Base-by-base conservation (phyloP, 1,140 invertebrate genomes). In the Ctenoplectra terminalis region DNA sequence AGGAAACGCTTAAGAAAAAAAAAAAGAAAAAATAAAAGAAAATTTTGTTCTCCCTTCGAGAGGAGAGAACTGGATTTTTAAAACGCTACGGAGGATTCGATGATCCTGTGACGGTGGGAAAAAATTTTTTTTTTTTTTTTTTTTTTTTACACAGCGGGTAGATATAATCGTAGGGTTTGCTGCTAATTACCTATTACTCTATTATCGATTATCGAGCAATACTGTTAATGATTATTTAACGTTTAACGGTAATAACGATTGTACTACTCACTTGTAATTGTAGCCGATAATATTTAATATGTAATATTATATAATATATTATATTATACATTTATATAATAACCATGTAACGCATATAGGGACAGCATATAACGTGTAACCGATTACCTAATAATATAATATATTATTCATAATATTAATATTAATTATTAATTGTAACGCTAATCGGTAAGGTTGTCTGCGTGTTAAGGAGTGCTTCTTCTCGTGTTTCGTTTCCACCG, bases 281-380 rank as follows among this genome's bases (percentile, higher is more conserved):
- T 80, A 64, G 29, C 9, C 23, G 34, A 37, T 81, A 81, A 40
- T 58, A 75, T 75, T 81, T 81, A 75, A 81, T 75, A 75, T 81
- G n/a, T 81, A 81, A 81, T 81, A 81, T 81, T 81, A 74, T 64
- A 66, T 75, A 66, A 75, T 81, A 81, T 81, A 81, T 81, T 81
- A 81, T 80, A 73, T 74, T 81, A 75, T 64, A 64, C 37, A 63
- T 15, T 54, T 34, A 73, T 64, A 66, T 40, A 64, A 54, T 64
- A 54, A 61, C 13, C 52, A 54, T 46, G 46, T 29, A n/a, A 69
- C 48, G 20, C 23, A 46, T 69, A 73, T 73, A 61, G 9, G 13
- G 23, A 31, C 4, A 43, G n/a, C 56, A 40, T 80, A 73, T 73
- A 72, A n/a, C 13, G 46, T 63, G 17, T 73, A 73, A 73, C 13